These are phyloP conservation scores for Planococcus citri DNA, from an alignment of 1,140 invertebrate genomes.

Conservation along the genomic window DNA sequence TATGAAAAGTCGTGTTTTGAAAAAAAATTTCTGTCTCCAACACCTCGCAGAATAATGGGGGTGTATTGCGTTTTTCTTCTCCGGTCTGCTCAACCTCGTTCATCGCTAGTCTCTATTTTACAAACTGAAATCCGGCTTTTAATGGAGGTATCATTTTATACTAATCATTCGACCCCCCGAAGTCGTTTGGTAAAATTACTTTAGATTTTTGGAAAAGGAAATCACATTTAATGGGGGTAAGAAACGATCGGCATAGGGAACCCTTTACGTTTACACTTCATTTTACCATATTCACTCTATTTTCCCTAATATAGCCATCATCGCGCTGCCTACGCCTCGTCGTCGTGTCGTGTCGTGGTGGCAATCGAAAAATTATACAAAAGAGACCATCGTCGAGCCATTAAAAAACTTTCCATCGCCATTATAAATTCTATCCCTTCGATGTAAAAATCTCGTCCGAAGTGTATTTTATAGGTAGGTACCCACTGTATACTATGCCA, in stretches of 20 bases:
- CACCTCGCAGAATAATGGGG: neutral
- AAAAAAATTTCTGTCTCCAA: too few relatives aligned
- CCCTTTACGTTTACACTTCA: conserved; percentile 15
- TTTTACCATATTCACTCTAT: conserved; percentile 17
- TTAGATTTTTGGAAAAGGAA: conserved; percentile 11
- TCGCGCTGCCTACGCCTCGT: too few relatives aligned
- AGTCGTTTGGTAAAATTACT: conserved; percentile 10
- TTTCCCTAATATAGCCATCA: neutral
- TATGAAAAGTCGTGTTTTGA: neutral
- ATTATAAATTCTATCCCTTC: conserved; percentile 14
- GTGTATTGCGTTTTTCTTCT: neutral
- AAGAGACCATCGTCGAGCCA: neutral
- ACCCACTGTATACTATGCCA: too few relatives aligned
- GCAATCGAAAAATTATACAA: neutral
- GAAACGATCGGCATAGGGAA: neutral
- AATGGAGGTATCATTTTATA: conserved; percentile 4
- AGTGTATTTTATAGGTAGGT: too few relatives aligned
- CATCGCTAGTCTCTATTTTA: too few relatives aligned
- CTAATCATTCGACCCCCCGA: neutral
- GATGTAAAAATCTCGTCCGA: neutral
- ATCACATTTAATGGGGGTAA: conserved; percentile 17
- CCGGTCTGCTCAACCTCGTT: too few relatives aligned
- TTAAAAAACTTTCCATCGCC: conserved; percentile 3
- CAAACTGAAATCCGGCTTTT: neutral
- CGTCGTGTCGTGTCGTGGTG: too few relatives aligned